These are phyloP conservation scores for Trimorus sp. DNA, from an alignment of 2,888 invertebrate genomes.

Conservation along the genomic window DNA sequence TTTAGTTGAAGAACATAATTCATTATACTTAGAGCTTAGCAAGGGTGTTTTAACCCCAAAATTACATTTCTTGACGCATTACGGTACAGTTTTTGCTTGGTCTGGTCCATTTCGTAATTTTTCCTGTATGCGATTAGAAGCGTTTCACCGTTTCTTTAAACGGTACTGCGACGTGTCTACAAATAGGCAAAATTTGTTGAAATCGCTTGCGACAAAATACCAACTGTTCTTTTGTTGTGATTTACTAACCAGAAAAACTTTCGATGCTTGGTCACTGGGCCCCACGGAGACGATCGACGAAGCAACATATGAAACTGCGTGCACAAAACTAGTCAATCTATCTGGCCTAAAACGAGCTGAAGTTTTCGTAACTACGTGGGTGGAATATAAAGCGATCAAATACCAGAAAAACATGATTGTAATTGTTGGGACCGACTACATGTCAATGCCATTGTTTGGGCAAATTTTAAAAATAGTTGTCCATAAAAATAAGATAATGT, in stretches of 20 bases:
- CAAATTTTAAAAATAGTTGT: slow-evolving; percentile 3
- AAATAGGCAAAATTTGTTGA: slow-evolving; percentile 2
- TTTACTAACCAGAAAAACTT: not conserved
- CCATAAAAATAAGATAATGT: not conserved
- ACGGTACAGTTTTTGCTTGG: slow-evolving; percentile 29
- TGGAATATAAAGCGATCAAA: slow-evolving; percentile 11
- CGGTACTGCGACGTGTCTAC: not conserved
- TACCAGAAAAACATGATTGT: slow-evolving; percentile 7
- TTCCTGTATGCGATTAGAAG: slow-evolving; percentile 43
- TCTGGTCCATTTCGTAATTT: slow-evolving; percentile 39
- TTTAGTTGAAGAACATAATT: slow-evolving; percentile 29
- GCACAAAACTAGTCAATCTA: not conserved
- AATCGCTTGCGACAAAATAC: slow-evolving; percentile 2
- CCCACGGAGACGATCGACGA: not conserved
- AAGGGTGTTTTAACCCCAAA: slow-evolving; percentile 26
- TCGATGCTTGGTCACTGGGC: not conserved
- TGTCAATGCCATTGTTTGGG: not conserved
- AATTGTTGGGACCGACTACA: not conserved
- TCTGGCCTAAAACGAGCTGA: not conserved
- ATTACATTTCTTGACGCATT: slow-evolving; percentile 45
- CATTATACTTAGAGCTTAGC: slow-evolving; percentile 21
- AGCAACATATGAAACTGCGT: not conserved
- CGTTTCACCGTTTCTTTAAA: slow-evolving; percentile 19
- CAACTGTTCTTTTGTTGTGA: slow-evolving; percentile 3
- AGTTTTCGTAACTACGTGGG: not conserved